Evolutionary conservation across 1,140 invertebrate genomes (phyloP), one percentile per base, ranked within the genome.

Genomic region (Cherax quadricarinatus): DNA sequence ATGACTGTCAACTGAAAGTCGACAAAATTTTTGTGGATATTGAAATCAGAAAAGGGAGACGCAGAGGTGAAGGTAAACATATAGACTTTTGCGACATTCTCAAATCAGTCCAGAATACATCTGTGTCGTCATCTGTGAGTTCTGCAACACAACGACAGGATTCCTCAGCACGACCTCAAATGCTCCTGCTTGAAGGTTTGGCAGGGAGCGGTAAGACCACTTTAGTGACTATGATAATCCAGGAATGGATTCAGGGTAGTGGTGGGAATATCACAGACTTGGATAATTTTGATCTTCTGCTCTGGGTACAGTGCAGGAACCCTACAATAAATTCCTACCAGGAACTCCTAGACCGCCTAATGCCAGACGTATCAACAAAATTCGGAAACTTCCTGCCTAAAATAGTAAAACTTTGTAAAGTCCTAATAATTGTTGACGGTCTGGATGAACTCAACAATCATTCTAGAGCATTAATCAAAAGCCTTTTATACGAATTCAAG

Each of bases 371-470:
- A 75, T 75, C 30, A n/a, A 9, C 18, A 41, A 7, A 75, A 41
- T 75, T 24, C 18, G 18, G 73, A 18, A 75, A 41, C 30, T 18
- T 75, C 7, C 6, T 75, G 21, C 30, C 30, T 9, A n/a, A 7
- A n/a, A 7, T 75, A 7, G 18, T 18, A 7, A 75, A 75, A 18
- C 21, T 24, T n/a, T 75, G 73, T 75, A 75, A 75, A 7, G 7
- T 75, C 9, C 73, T 75, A 75, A 75, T 75, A 7, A 7, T 75
- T 9, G 30, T 75, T 75, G 73, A 75, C 18, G 73, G 73, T 18
- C 73, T 86, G 41, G 85, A 86, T 78, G 85, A 86, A 48, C 18
- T 21, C 12, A 86, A 86, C 18, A 9, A 73, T 5, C 73, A 86
- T 18, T 86, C 85, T 5, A 18, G n/a, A 6, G 75, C 30, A 49